Conservation (phyloP, 2,888 invertebrate species). For the Hetaerina titia region DNA sequence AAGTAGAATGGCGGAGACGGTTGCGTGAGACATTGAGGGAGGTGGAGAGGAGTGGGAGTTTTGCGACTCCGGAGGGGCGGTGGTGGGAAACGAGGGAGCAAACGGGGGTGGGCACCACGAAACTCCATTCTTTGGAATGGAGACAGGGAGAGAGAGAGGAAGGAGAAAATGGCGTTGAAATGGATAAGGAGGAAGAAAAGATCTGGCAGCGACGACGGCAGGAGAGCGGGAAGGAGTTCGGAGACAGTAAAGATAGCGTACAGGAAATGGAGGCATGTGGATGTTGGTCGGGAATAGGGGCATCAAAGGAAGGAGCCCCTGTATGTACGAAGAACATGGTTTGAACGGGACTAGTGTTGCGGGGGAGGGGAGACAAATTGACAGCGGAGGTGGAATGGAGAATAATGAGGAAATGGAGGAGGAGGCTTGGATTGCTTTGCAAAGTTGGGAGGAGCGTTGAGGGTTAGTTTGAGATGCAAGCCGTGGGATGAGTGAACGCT, state of each 20-base stretch:
- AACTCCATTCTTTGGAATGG: not conserved
- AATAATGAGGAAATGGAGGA: not conserved
- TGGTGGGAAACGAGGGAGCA: not conserved
- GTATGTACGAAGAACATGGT: not conserved
- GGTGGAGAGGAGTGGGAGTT: not conserved
- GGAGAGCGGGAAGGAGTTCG: not conserved
- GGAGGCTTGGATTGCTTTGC: not conserved
- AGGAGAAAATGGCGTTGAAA: not conserved
- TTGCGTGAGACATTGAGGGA: not conserved
- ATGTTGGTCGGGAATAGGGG: not conserved
- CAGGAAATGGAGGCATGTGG: not conserved
- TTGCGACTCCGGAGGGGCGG: not conserved
- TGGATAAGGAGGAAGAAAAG: not conserved
- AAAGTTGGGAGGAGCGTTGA: not conserved
- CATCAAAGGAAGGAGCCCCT: not conserved
- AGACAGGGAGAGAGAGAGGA: not conserved
- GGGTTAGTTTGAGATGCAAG: not conserved
- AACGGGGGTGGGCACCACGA: not conserved
- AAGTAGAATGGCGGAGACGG: not conserved
- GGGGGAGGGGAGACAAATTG: constrained; percentile 6
- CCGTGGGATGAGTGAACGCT: not conserved
- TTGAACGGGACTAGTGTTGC: not conserved
- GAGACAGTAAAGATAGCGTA: not conserved
- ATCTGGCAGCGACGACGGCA: not conserved
- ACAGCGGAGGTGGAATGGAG: constrained; percentile 51